These are phyloP conservation scores for Salmo trutta DNA, from an alignment of 2,797 vertebrate genomes.

Conservation along the genomic window DNA sequence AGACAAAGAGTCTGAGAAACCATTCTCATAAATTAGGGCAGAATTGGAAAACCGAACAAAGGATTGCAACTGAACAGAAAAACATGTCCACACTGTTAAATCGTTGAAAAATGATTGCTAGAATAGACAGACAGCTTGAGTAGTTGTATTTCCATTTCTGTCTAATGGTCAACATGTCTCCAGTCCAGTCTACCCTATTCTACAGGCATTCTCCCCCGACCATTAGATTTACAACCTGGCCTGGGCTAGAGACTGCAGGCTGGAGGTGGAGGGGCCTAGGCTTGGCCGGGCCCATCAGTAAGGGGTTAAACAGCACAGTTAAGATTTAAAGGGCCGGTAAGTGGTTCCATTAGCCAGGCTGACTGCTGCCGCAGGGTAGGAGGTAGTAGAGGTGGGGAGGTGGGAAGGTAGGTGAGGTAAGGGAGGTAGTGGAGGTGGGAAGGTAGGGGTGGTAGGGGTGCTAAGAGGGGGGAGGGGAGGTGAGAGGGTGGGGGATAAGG, in stretches of 20 bases:
- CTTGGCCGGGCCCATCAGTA: conserved; percentile 72
- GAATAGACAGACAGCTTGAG: conserved; percentile 49
- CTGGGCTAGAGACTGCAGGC: conserved; percentile 61
- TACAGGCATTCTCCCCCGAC: conserved; percentile 63
- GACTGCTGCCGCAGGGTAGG: conserved; percentile 44
- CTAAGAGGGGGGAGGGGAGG: too few species aligned
- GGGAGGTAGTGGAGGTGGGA: conserved; percentile 34
- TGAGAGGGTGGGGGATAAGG: too few species aligned
- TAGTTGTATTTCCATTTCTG: conserved; percentile 41
- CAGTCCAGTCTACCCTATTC: conserved; percentile 68
- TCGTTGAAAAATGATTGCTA: conserved; percentile 49
- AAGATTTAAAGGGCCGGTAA: conserved; percentile 78
- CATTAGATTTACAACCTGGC: conserved; percentile 59
- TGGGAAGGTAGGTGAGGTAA: conserved; percentile 39
- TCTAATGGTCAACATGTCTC: conserved; percentile 59
- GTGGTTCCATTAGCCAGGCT: conserved; percentile 75
- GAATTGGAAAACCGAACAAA: background rate
- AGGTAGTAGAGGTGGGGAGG: conserved; percentile 42
- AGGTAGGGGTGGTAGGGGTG: too few species aligned
- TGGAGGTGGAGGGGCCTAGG: conserved; percentile 54
- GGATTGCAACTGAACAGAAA: conserved; percentile 20
- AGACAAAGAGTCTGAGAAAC: background rate
- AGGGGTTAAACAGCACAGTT: conserved; percentile 76
- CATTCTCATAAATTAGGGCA: background rate
- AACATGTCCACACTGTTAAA: conserved; percentile 13